These are phyloP conservation scores for Hypomecis punctinalis DNA, from an alignment of 2,888 invertebrate genomes.

Conservation along the genomic window DNA sequence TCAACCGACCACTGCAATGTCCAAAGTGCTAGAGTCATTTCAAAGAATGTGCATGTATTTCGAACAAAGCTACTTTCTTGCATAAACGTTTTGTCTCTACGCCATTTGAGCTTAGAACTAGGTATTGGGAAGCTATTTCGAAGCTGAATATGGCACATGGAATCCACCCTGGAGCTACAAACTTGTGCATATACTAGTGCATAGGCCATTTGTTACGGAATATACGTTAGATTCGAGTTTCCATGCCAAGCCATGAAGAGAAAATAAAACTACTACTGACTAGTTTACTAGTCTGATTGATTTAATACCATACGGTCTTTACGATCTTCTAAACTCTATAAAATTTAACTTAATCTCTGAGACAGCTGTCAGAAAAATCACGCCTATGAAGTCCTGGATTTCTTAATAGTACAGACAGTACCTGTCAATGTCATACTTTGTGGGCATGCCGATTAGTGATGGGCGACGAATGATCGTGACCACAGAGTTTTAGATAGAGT, in stretches of 20 bases:
- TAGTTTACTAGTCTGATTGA: no score
- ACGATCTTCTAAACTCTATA: no score
- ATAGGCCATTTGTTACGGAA: constrained; percentile 24
- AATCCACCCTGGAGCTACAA: constrained; percentile 19
- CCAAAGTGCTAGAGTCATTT: constrained; percentile 36
- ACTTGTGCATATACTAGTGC: constrained; percentile 14
- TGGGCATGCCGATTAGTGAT: no score
- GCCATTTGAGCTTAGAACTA: constrained; percentile 32
- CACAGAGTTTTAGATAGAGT: no score
- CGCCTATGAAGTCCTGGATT: no score
- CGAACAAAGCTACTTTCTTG: constrained; percentile 38
- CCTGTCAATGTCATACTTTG: no score
- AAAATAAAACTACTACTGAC: no score
- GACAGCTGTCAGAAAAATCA: no score
- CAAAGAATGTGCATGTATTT: constrained; percentile 33
- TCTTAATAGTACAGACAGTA: no score
- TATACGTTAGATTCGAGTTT: background rate
- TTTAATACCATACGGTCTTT: no score
- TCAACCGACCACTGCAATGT: constrained; percentile 34
- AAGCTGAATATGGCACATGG: constrained; percentile 21
- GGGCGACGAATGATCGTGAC: no score
- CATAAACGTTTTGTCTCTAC: constrained; percentile 38
- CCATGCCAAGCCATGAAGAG: constrained; percentile 1
- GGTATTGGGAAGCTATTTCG: constrained; percentile 36
- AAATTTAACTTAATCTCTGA: no score